Conservation (phyloP, 2,113 vertebrate genomes). For the Chaetorhynchus papuensis region DNA sequence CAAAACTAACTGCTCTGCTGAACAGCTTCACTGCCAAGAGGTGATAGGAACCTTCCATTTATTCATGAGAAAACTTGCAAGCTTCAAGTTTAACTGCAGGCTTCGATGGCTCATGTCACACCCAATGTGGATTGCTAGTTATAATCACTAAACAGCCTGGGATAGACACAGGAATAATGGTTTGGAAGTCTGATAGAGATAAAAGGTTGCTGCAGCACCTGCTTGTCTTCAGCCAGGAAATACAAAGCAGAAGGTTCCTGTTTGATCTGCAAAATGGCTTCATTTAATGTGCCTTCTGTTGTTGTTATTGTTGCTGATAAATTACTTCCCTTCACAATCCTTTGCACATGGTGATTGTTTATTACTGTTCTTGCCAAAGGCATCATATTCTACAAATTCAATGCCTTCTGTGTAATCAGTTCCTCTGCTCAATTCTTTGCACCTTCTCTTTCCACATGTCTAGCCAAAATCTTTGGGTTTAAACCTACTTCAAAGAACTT, state of each 20-base stretch:
- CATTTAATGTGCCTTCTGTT: not conserved
- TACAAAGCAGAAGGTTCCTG: not conserved
- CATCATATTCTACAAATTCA: not conserved
- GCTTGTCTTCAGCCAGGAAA: not conserved
- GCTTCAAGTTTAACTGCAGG: not conserved
- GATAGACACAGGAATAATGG: fast-evolving
- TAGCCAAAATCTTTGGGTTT: not conserved
- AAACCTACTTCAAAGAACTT: not conserved
- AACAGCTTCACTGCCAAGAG: not conserved
- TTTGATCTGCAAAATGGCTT: not conserved
- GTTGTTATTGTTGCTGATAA: not conserved
- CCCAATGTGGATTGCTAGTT: not conserved
- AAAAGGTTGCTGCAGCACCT: not conserved
- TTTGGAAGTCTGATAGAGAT: not conserved
- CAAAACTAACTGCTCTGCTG: not conserved
- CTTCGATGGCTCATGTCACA: not conserved
- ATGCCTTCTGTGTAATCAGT: not conserved
- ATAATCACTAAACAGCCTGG: not conserved
- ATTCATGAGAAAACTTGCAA: fast-evolving
- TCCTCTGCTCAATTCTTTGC: not conserved
- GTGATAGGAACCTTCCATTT: not conserved
- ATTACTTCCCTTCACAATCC: not conserved
- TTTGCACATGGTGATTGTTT: not conserved
- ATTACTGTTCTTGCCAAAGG: not conserved
- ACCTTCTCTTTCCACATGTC: not conserved